These are phyloP conservation scores for Sitobion miscanthi DNA, from an alignment of 1,140 invertebrate species.

Conservation along the genomic window DNA sequence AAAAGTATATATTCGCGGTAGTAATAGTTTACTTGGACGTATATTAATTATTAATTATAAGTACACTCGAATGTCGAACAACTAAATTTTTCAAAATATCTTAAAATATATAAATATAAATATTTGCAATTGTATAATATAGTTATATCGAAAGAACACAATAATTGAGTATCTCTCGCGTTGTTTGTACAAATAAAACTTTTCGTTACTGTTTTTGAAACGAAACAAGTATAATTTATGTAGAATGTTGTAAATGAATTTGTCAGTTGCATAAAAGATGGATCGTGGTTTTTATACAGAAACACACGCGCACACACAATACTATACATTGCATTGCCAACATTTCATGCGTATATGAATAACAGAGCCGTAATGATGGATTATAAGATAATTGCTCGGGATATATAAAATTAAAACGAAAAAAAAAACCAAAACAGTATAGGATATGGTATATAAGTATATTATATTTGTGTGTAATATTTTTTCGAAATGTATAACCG, in stretches of 20 bases:
- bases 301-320: neutral
- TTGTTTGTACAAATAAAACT: neutral
- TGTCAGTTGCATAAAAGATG: constrained; percentile 39
- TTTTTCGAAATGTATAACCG: constrained; percentile 32
- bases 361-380: neutral
- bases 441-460: neutral
- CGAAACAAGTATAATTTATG: constrained; percentile 28
- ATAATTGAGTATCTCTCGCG: neutral
- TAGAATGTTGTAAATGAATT: constrained; percentile 38
- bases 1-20: neutral
- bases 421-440: neutral
- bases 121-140: neutral
- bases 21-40: neutral
- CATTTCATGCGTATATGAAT: neutral
- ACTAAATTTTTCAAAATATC: neutral
- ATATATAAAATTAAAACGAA: constrained; percentile 4
- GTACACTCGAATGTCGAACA: neutral
- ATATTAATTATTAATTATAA: neutral
- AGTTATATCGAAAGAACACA: neutral
- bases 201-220: neutral
- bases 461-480: neutral
- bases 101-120: neutral
- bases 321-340: neutral
- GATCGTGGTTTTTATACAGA: constrained; percentile 16
- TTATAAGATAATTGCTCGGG: constrained; percentile 28